A percentile compares a stretch with the other conserved stretches of the same genome.
Evolutionary conservation across 2,113 vertebrate genomes (phyloP).

Genomic region (Nyctibius bracteatus): DNA sequence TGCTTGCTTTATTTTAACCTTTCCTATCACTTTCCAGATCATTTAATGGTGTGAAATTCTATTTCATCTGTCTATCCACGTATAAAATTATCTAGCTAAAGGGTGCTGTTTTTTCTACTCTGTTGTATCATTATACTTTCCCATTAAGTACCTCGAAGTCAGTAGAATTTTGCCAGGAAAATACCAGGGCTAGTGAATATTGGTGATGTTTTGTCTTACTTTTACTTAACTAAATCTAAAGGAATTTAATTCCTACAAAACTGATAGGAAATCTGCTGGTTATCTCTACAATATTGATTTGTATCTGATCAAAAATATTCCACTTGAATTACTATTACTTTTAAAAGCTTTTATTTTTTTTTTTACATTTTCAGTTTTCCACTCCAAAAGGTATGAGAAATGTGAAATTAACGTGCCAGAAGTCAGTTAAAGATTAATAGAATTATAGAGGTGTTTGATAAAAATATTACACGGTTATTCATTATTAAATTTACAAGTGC

Average conservation of each 20-base stretch:
- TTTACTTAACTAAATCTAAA: background rate
- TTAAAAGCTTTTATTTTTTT: background rate
- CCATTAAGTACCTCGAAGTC: background rate
- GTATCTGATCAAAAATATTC: background rate
- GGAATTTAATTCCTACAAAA: background rate
- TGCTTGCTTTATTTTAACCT: background rate
- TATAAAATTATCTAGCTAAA: background rate
- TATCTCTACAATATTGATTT: background rate
- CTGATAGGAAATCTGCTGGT: background rate
- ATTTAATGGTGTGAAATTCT: background rate
- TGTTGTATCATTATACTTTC: background rate
- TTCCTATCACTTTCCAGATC: background rate
- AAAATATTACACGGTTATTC: conserved; percentile 18
- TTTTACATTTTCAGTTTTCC: background rate
- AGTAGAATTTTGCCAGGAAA: background rate
- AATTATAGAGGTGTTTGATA: conserved; percentile 11
- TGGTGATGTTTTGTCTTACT: background rate
- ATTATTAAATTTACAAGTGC: conserved; percentile 44
- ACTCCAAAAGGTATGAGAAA: background rate
- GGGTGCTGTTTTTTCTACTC: background rate
- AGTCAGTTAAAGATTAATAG: background rate
- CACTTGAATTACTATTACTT: background rate
- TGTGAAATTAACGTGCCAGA: background rate
- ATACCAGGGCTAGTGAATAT: background rate
- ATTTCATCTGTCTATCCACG: background rate